phyloP scores from a whole-genome alignment of 2,888 invertebrate species.

The Imbricaverruca yamaguchii region DNA sequence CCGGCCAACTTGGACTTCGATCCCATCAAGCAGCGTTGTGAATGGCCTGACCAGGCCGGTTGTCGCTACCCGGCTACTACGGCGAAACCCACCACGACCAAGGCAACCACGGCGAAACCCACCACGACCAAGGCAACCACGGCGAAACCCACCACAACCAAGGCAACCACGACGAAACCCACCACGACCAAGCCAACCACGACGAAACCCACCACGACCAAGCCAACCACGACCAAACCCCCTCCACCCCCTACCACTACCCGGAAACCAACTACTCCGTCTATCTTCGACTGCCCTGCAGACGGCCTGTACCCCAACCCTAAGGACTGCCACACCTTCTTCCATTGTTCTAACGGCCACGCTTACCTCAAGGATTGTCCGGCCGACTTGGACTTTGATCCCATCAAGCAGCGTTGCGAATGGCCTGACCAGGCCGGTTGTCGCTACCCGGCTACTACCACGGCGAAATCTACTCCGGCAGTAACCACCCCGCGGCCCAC shows the following conservation, averaged over 20 bases:
- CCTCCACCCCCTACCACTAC: background rate
- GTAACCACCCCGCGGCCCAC: background rate
- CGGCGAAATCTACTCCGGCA: background rate
- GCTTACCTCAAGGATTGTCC: background rate
- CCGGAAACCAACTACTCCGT: no score
- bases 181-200: background rate
- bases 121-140: no score
- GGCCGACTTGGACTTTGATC: background rate
- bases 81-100: no score
- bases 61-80: background rate
- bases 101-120: no score
- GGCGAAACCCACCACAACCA: no score
- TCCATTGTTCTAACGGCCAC: background rate
- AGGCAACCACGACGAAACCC: background rate
- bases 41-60: background rate
- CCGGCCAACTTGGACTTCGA: background rate
- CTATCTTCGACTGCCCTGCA: no score
- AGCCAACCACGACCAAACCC: background rate
- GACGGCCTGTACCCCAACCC: no score
- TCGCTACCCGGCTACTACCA: no score
- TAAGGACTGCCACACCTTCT: constrained; percentile 26
- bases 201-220: no score
- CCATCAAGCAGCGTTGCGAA: background rate
- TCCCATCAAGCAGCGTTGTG: background rate
- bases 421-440: background rate